These are phyloP conservation scores for Gadus macrocephalus DNA, from an alignment of 2,113 vertebrate species.

Conservation along the genomic window DNA sequence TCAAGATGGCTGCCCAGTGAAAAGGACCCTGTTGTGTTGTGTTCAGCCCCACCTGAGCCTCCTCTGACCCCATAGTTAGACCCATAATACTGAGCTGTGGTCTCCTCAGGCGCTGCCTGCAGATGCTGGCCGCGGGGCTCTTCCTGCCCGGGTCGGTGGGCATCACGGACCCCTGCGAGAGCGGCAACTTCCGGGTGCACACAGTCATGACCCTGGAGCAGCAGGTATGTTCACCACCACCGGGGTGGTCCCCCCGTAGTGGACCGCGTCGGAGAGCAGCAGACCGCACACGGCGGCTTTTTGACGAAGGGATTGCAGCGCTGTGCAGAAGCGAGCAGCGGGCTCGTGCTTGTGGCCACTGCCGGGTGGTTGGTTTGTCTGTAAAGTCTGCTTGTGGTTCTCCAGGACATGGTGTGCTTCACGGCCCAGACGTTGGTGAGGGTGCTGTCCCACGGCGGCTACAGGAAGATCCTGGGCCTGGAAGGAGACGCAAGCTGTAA, in stretches of 20 bases:
- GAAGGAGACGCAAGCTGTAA: slow-evolving; percentile 96
- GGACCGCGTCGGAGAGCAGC: neutral
- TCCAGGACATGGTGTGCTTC: slow-evolving; percentile 96
- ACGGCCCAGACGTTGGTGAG: slow-evolving; percentile 93
- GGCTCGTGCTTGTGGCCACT: too few species aligned
- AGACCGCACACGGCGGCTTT: too few species aligned
- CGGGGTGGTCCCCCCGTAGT: neutral
- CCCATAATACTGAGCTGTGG: neutral
- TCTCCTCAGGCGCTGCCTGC: slow-evolving; percentile 84
- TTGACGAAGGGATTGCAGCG: too few species aligned
- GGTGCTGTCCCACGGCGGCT: slow-evolving; percentile 92
- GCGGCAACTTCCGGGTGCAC: slow-evolving; percentile 93
- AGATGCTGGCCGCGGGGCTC: slow-evolving; percentile 93
- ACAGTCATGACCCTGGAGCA: slow-evolving; percentile 98
- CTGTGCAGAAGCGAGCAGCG: too few species aligned
- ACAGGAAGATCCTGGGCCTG: slow-evolving; percentile 92
- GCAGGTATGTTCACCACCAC: slow-evolving; percentile 70
- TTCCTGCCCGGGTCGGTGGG: slow-evolving; percentile 94
- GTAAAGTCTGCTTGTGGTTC: neutral
- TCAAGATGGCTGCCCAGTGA: too few species aligned
- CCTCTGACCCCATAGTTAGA: too few species aligned
- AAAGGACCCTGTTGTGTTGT: too few species aligned
- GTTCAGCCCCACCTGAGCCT: too few species aligned
- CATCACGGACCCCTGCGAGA: slow-evolving; percentile 96
- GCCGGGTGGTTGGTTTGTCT: too few species aligned